A percentile compares a stretch with the other conserved stretches of the same genome.
phyloP scores from a whole-genome alignment of 2,797 vertebrate genomes.

The Anguilla marmorata region DNA sequence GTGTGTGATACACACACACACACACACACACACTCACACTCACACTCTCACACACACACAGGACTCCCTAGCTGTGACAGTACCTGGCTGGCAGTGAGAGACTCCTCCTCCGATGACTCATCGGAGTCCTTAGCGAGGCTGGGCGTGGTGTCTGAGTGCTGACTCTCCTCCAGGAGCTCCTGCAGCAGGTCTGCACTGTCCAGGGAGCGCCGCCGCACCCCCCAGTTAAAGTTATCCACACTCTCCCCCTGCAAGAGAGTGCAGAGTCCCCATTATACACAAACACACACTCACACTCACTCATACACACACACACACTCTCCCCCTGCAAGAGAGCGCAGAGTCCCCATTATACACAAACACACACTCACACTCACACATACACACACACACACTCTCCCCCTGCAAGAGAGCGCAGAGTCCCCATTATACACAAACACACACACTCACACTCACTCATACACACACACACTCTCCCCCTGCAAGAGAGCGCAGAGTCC shows the following conservation, averaged over 20 bases:
- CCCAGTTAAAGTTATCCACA: conserved; percentile 99
- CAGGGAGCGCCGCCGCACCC: conserved; percentile 92
- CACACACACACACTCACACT: not conserved
- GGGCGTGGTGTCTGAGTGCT: conserved; percentile 91
- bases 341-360: not conserved
- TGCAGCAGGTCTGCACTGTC: conserved; percentile 97
- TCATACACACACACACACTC: not conserved
- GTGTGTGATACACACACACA: not conserved
- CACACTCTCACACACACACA: not conserved
- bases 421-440: not conserved
- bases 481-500: too few relatives aligned
- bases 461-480: not conserved
- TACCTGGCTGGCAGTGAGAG: conserved; percentile 91
- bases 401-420: not conserved
- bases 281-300: not conserved
- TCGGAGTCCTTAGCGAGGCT: conserved; percentile 90
- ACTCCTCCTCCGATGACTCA: conserved; percentile 93
- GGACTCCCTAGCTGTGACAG: conserved; percentile 78
- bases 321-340: not conserved
- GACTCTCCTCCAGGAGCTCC: conserved; percentile 88
- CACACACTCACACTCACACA: not conserved
- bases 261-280: not conserved
- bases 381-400: not conserved
- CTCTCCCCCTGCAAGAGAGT: conserved; percentile 85
- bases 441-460: not conserved